Evolutionary conservation across 2,888 invertebrate genomes (phyloP).

Genomic region (Acleris holmiana): DNA sequence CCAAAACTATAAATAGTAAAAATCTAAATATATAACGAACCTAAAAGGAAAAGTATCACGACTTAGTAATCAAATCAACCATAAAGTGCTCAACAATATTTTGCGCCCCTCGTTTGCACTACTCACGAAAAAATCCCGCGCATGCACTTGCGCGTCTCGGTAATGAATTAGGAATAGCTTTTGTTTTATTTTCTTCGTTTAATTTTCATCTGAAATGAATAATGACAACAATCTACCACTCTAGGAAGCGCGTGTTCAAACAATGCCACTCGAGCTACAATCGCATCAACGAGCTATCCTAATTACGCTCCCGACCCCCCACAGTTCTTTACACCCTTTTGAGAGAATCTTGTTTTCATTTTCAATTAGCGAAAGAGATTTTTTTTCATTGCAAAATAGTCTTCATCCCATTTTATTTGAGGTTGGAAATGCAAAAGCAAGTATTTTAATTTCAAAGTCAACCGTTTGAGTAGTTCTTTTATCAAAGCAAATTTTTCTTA

Average conservation of each 20-base stretch:
- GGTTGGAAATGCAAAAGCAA: not conserved
- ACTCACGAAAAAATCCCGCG: no score
- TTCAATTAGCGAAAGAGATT: slow-evolving; percentile 1
- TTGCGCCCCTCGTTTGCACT: no score
- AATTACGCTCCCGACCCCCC: slow-evolving; percentile 6
- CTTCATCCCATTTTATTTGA: not conserved
- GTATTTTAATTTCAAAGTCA: not conserved
- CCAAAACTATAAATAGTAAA: no score
- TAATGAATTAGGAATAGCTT: no score
- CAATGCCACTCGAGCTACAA: slow-evolving; percentile 10
- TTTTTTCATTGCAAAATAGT: not conserved
- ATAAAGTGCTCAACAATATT: no score
- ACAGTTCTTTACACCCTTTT: slow-evolving; percentile 7
- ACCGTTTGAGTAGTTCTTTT: not conserved
- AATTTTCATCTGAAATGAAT: not conserved
- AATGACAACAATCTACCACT: slow-evolving; percentile 5
- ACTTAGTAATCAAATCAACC: no score
- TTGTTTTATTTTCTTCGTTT: no score
- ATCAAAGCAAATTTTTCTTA: no score
- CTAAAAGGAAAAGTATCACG: no score
- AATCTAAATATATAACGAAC: no score
- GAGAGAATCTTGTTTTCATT: slow-evolving; percentile 19
- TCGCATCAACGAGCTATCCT: slow-evolving; percentile 8
- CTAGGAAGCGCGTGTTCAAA: slow-evolving; percentile 17
- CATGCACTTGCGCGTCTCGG: no score